phyloP scores from a whole-genome alignment of 2,797 vertebrate genomes.

The Apogon talboti region DNA sequence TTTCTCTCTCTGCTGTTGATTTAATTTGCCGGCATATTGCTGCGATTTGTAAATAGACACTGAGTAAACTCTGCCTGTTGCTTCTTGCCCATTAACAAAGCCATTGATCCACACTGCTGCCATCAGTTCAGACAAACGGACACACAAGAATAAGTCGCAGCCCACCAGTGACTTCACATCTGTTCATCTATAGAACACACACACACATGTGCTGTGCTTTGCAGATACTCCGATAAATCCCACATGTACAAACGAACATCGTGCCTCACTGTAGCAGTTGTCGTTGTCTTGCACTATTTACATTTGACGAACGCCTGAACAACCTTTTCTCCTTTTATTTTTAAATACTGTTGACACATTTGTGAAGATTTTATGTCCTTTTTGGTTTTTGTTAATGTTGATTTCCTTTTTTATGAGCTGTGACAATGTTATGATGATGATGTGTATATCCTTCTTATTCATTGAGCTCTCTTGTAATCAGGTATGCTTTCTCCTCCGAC shows the following conservation, averaged over 20 bases:
- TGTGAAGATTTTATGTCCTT: constrained; percentile 91
- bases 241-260: constrained; percentile 71
- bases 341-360: constrained; percentile 91
- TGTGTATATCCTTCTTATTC: constrained; percentile 74
- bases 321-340: constrained; percentile 92
- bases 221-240: constrained; percentile 38
- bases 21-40: constrained; percentile 65
- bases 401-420: constrained; percentile 83
- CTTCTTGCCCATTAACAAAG: constrained; percentile 69
- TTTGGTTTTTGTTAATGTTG: constrained; percentile 73
- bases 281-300: constrained; percentile 94
- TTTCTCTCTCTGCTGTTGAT: constrained; percentile 41
- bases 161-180: constrained; percentile 57
- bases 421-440: constrained; percentile 80
- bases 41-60: constrained; percentile 75
- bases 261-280: constrained; percentile 92
- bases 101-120: constrained; percentile 70
- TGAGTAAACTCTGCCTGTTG: constrained; percentile 66
- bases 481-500: constrained; percentile 70
- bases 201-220: constrained; percentile 33
- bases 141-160: constrained; percentile 40
- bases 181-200: constrained; percentile 37
- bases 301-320: constrained; percentile 91
- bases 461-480: constrained; percentile 80
- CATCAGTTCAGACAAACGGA: constrained; percentile 60